Evolutionary conservation across 2,888 invertebrate species (phyloP), one percentile per base, ranked within the genome.

Genomic region (Holacanthella duospinosa): DNA sequence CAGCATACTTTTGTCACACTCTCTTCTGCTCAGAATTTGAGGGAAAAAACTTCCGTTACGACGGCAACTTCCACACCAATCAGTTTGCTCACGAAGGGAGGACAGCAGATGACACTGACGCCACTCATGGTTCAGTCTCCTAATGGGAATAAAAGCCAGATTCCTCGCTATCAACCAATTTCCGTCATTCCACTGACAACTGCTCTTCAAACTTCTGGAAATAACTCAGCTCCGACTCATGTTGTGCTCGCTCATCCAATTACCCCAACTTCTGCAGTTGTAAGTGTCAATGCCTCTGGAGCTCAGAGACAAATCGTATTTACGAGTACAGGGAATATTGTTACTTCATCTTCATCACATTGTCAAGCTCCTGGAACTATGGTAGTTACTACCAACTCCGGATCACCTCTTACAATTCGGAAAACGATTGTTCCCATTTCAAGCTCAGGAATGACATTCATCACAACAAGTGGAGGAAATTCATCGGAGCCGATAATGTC

Each of bases 191-290:
- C 67, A 12, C 29, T 69, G 26, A 61, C 67, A 3, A 64, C 65
- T 3, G 43, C 66, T 9, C 36, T 63, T 56, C 64, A 64, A 56
- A 59, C 62, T 27, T 43, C 54, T 29, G 61, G 62, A 2, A 61
- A 29, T 28, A 59, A 53, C 1, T 57, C 64, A 9, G 24, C 63
- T 16, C 62, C 61, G 9, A 55, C 65, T n/a, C 68, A 68, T 36
- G 60, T 70, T n/a, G 67, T 70, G 21, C 54, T 70, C 12, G 67
- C 70, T n/a, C 69, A 69, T 62, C 67, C 67, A n/a, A 61, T 68
- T n/a, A 66, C 68, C 19, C 55, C 68, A 12, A 63, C 55, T 29
- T 62, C 64, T 1, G 43, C 62, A 1, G 56, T 65, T 25, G 55
- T 64, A 19, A 62, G 57, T 60, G 55, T 59, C 21, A 60, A 63